Evolutionary conservation across 2,797 vertebrate genomes (phyloP), one percentile per base, ranked within the genome.

Genomic region (Esox masquinongy): DNA sequence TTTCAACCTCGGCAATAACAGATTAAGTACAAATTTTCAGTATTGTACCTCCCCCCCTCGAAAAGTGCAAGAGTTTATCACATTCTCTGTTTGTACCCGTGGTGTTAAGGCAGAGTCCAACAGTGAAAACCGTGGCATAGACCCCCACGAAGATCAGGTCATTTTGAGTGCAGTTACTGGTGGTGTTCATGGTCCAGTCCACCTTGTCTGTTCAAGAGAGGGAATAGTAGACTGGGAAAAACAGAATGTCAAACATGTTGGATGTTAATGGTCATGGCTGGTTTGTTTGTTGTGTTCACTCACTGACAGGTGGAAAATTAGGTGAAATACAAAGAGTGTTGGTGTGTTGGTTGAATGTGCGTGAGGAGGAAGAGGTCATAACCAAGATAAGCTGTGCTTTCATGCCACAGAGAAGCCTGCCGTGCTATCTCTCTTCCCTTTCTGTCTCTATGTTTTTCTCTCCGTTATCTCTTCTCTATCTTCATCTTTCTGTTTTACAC

Each of bases 71-170:
- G 11, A 14, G 56, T 61, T 12, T 3, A 61, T 11, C 11, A 26
- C 24, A 17, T 26, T 61, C 11, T 61, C 56, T 24, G n/a, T 24
- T 17, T 26, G 56, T 61, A 61, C 56, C 92, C 0, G 74, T 72
- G 2, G 88, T 0, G 77, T 95, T 95, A 14, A 94, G 82, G 4
- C 72, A 1, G 0, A 94, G 78, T 0, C 94, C 92, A 4, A 84
- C 3, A 0, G 73, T 0, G 26, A 82, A 86, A 59, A 93, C 86
- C 24, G 89, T n/a, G 11, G 85, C 70, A 80, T 93, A 94, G 0
- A 81, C 43, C 0, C 36, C 53, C 11, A 88, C 85, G 7, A 81
- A 84, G 70, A 88, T 0, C 3, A 75, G 0, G 72, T 75, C 34
- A 6, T 11, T 7, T 6, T 75, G 16, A 5, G n/a, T 49, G 49